Conservation (phyloP, 2,888 invertebrate genomes). For the Nasonia oneida region DNA sequence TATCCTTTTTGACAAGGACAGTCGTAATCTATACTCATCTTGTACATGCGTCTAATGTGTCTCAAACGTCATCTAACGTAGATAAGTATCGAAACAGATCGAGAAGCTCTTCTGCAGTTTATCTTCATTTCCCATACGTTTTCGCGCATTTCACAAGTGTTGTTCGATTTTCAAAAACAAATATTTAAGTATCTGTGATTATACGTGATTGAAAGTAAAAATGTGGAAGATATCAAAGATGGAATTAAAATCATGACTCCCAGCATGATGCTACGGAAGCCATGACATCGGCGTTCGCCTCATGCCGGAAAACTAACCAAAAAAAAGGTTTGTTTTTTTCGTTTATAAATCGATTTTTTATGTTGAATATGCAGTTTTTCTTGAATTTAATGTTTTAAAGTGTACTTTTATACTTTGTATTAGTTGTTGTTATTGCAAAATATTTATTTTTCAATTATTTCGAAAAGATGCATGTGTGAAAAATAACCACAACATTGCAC, state of each 20-base stretch:
- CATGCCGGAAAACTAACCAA: slow-evolving; percentile 56
- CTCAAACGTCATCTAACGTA: slow-evolving; percentile 41
- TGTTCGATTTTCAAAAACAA: slow-evolving; percentile 51
- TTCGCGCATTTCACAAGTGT: slow-evolving; percentile 55
- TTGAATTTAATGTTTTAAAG: background rate
- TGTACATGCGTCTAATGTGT: background rate
- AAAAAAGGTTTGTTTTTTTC: slow-evolving; percentile 57
- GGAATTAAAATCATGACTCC: background rate
- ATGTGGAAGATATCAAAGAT: background rate
- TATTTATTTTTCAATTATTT: slow-evolving; percentile 4
- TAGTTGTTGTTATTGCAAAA: background rate
- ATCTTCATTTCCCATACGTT: slow-evolving; percentile 49
- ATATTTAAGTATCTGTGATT: slow-evolving; percentile 12
- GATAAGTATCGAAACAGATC: slow-evolving; percentile 50
- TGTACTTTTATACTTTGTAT: background rate
- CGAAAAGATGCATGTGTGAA: background rate
- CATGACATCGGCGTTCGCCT: slow-evolving; percentile 34
- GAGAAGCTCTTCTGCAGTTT: slow-evolving; percentile 25
- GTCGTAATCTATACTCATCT: background rate
- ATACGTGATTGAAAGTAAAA: slow-evolving; percentile 23
- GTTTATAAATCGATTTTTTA: slow-evolving; percentile 30
- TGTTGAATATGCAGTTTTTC: background rate
- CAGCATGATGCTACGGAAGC: slow-evolving; percentile 1
- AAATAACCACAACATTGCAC: slow-evolving; percentile 59
- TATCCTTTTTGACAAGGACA: background rate